A percentile compares a stretch with the other conserved stretches of the same genome.
phyloP scores from a whole-genome alignment of 2,888 invertebrate genomes.

The Galeruca laticollis region DNA sequence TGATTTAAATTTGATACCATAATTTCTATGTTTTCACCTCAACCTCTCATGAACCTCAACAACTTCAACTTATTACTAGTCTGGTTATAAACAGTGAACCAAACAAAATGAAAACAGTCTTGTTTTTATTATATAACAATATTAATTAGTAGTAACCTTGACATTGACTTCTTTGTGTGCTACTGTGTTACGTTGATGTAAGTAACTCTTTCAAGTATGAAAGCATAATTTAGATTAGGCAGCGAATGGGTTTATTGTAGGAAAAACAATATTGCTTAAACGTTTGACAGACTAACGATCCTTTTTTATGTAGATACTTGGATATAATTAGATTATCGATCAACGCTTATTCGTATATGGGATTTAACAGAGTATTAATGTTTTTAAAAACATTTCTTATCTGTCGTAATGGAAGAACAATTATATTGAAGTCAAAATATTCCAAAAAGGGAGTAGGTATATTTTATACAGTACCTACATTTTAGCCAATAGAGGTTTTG shows the following conservation, averaged over 20 bases:
- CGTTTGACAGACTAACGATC: slow-evolving; percentile 20
- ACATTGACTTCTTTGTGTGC: slow-evolving; percentile 28
- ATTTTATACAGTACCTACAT: too few species aligned
- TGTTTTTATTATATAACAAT: slow-evolving; percentile 5
- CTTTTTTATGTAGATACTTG: neutral
- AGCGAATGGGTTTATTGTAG: slow-evolving; percentile 17
- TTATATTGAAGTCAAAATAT: too few species aligned
- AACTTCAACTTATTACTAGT: neutral
- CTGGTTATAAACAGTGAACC: neutral
- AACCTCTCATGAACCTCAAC: neutral
- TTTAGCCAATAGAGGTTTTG: too few species aligned
- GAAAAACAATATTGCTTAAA: slow-evolving; percentile 18
- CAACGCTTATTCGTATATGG: neutral
- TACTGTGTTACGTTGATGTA: slow-evolving; percentile 2
- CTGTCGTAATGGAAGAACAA: too few species aligned
- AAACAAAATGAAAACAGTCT: neutral
- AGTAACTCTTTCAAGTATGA: slow-evolving; percentile 21
- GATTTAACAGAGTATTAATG: too few species aligned
- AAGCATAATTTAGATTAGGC: slow-evolving; percentile 19
- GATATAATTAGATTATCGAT: slow-evolving; percentile 7
- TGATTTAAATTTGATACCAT: too few species aligned
- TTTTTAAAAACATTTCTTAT: too few species aligned
- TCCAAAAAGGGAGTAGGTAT: too few species aligned
- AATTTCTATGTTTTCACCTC: neutral
- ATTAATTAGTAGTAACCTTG: slow-evolving; percentile 33